Base-by-base conservation (phyloP, 2,888 invertebrate species). In the Lasioglossum calceatum region DNA sequence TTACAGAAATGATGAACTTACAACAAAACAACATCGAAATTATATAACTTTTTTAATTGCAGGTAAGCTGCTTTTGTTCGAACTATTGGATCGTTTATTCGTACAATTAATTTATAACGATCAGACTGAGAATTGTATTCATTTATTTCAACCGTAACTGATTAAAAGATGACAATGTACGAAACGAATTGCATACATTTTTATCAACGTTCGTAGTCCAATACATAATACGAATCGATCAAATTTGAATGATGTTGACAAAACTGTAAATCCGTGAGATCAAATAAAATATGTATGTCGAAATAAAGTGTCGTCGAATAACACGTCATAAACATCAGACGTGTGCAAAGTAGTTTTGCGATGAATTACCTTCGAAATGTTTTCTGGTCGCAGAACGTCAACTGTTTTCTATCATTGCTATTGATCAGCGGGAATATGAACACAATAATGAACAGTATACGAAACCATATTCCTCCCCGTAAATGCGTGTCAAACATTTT, bases 401-500 rank as follows among this genome's bases (percentile, higher is more conserved):
- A 77, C n/a, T 91, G 88, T 50, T 79, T 82, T 77, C 79, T 79
- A 36, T 86, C 71, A 8, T 32, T 47, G 36, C 73, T 81, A 23
- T 87, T 79, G 85, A 85, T 86, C 39, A 88, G 78, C 71, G 73
- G 77, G 71, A 75, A 79, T 50, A n/a, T 23, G 14, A 77, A 77
- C 10, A 74, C 42, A 70, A 87, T 61, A 32, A 82, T 42, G 27
- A 79, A 70, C 32, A 79, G 67, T 61, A 72, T 61, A 77, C 74
- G 77, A 84, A 88, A 83, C 70, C 82, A 85, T 78, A 85, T 47
- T 84, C 70, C 76, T n/a, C 44, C 71, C 85, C 86, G 83, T 79
- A 67, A 32, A 67, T 67, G 70, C 47, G 36, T 70, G 75, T 54
- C 75, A 76, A 67, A 86, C 92, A 91, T 91, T 79, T 90, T 92